phyloP scores from a whole-genome alignment of 2,888 invertebrate species.

The Chaetogeoica ovagalla region DNA sequence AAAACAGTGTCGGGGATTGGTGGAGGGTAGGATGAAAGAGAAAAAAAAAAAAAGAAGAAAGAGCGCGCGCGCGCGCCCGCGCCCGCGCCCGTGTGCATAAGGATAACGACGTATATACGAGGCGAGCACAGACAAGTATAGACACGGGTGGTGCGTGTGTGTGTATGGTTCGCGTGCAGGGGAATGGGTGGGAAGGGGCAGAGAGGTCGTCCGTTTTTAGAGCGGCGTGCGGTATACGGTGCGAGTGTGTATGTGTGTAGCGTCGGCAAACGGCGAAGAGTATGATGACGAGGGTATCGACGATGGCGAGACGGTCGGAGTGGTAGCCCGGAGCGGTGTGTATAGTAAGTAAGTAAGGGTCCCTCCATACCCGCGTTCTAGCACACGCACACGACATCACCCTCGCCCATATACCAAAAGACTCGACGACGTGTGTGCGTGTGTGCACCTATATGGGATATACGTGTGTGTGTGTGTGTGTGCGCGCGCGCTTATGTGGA shows the following conservation, averaged over 20 bases:
- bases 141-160: not conserved
- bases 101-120: conserved; percentile 35
- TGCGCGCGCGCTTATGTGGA: no score
- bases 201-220: conserved; percentile 47
- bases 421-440: conserved; percentile 28
- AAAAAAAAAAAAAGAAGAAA: conserved; percentile 29
- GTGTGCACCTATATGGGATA: conserved; percentile 7
- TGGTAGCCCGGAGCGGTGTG: conserved; percentile 5
- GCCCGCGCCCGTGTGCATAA: not conserved
- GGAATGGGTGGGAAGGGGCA: not conserved
- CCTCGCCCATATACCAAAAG: conserved; percentile 38
- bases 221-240: conserved; percentile 41
- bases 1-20: not conserved
- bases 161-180: not conserved
- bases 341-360: conserved; percentile 42
- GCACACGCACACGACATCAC: conserved; percentile 46
- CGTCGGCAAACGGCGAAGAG: not conserved
- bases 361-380: conserved; percentile 19
- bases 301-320: conserved; percentile 8
- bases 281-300: conserved; percentile 38
- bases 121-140: conserved; percentile 28
- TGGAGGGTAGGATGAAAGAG: not conserved
- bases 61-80: conserved; percentile 1
- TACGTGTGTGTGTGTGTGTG: not conserved
- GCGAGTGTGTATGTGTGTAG: conserved; percentile 10